Evolutionary conservation across 2,888 invertebrate genomes (phyloP), one percentile per base, ranked within the genome.

Genomic region (Cheilosia soror): DNA sequence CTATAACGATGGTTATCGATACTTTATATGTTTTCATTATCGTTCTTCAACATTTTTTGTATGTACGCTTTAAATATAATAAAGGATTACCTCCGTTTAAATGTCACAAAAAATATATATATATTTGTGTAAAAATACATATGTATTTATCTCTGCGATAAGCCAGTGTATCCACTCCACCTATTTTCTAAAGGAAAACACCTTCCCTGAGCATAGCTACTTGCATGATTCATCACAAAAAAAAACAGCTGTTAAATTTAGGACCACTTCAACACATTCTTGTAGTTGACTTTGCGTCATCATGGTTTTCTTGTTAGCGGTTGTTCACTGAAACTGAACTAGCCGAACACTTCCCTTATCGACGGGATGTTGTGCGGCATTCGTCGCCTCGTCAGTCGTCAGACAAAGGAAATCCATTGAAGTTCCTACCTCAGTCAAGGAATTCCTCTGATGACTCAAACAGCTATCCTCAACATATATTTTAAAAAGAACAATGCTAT

Each of bases 361-460:
- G 31, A 33, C 57, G 27, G 51, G 51, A 51, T 51, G 51, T 51
- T 27, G 51, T 55, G 9, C n/a, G n/a, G 15, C 11, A 29, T 47
- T 20, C 47, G 15, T 47, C n/a, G n/a, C n/a, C n/a, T n/a, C n/a
- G n/a, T n/a, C n/a, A n/a, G n/a, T n/a, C 33, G 15, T 33, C 55
- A 33, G 31, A 33, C 31, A 51, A 25, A 25, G 27, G 15, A 47
- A 47, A 15, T 47, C 7, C n/a, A 15, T 20, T 15, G 15, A 15
- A 47, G 27, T 31, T 4, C 4, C 37, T 37, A 40, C 25, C 40
- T 25, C 7, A 42, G 60, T n/a, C 42, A n/a, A 20, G 29, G 25
- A 63, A 65, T 65, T 57, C 57, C 25, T 5, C 27, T 58, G 47
- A 65, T 78, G 78, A 79, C 78, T 78, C 78, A 71, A 27, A 13